Conservation (phyloP, 2,113 vertebrate genomes). For the Oophaga pumilio region DNA sequence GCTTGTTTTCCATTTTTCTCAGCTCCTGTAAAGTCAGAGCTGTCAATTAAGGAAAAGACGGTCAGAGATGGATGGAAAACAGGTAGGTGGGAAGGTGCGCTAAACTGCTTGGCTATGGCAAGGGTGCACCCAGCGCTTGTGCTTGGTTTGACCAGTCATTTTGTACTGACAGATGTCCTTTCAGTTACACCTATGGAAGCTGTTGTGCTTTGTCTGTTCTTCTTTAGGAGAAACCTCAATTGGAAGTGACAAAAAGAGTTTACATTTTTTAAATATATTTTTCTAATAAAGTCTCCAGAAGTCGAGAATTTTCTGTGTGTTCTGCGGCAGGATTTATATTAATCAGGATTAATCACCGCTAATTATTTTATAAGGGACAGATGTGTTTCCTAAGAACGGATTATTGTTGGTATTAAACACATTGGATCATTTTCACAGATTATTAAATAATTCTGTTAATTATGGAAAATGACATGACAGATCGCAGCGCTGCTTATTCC, state of each 20-base stretch:
- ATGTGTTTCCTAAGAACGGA: not conserved
- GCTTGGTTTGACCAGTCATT: too few relatives aligned
- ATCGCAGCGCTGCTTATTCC: not conserved
- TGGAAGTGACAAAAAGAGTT: not conserved
- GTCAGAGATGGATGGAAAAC: too few relatives aligned
- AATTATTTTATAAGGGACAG: not conserved
- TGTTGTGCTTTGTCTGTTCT: not conserved
- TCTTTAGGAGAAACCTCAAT: not conserved
- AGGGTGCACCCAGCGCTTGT: too few relatives aligned
- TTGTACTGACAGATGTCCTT: too few relatives aligned
- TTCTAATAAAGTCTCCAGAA: not conserved
- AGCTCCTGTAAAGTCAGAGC: too few relatives aligned
- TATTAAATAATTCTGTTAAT: conserved; percentile 12
- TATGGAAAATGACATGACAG: not conserved
- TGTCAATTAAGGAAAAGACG: too few relatives aligned
- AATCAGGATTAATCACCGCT: conserved; percentile 10
- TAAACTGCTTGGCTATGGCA: too few relatives aligned
- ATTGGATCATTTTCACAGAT: conserved; percentile 1
- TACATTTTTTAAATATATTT: not conserved
- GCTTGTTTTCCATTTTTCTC: too few relatives aligned
- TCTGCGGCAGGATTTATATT: not conserved
- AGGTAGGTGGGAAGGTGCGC: too few relatives aligned
- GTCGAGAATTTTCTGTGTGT: not conserved
- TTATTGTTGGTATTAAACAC: conserved; percentile 17
- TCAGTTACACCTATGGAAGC: too few relatives aligned